Percentiles rank a stretch among this genome's conserved stretches.
Conservation (phyloP, 2,797 vertebrate genomes). For the Oryzias dopingdopingensis region DNA sequence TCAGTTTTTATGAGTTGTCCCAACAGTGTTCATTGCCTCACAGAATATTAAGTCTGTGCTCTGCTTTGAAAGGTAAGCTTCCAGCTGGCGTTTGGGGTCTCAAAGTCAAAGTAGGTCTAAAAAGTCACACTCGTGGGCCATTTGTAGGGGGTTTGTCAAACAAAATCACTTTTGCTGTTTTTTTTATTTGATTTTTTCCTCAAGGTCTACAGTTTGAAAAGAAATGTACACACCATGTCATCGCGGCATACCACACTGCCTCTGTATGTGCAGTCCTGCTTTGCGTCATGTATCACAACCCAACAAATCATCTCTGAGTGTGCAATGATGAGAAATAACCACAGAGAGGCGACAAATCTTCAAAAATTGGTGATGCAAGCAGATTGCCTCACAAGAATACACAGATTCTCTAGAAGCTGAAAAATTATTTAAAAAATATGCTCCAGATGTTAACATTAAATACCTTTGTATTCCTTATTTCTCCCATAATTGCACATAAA, state of each 20-base stretch:
- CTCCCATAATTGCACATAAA: too few relatives aligned
- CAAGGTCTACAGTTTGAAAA: conserved; percentile 8
- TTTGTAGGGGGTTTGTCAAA: conserved; percentile 16
- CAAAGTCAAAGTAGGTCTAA: conserved; percentile 8
- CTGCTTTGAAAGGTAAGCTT: conserved; percentile 41
- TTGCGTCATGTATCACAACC: conserved; percentile 4
- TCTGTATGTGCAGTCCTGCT: conserved; percentile 22
- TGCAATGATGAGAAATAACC: conserved; percentile 42
- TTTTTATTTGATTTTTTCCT: background rate
- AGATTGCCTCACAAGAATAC: too few relatives aligned
- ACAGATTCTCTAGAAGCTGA: too few relatives aligned
- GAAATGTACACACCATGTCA: conserved; percentile 1
- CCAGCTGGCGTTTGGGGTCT: conserved; percentile 20
- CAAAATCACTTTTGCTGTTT: background rate
- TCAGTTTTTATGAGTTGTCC: conserved; percentile 61
- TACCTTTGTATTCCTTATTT: too few relatives aligned
- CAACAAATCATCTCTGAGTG: background rate
- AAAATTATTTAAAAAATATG: too few relatives aligned
- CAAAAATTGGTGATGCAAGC: too few relatives aligned
- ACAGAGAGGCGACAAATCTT: conserved; percentile 17
- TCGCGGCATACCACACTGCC: conserved; percentile 15
- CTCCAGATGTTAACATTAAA: too few relatives aligned
- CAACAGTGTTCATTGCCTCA: conserved; percentile 47
- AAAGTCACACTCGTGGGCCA: conserved; percentile 7
- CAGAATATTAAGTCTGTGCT: conserved; percentile 59